Conservation (phyloP, 2,113 vertebrate species). For the Pheucticus melanocephalus region DNA sequence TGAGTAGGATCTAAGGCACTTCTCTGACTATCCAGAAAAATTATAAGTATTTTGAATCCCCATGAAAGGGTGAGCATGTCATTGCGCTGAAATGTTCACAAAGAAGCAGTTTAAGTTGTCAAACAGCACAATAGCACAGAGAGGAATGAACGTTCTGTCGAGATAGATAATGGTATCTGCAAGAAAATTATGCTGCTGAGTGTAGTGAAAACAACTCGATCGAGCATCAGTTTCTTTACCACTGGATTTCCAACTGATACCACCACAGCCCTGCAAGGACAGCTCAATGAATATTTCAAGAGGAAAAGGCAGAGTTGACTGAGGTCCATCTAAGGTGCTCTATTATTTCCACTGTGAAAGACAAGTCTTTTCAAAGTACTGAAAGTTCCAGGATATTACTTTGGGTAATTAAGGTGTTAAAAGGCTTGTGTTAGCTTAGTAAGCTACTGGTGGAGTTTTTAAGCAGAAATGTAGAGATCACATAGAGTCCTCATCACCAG, state of each 20-base stretch:
- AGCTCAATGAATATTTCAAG: constrained; percentile 51
- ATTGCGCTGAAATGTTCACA: neutral
- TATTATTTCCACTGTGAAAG: neutral
- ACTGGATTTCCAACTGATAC: neutral
- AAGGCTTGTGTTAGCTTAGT: neutral
- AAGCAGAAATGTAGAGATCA: neutral
- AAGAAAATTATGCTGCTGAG: neutral
- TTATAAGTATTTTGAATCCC: neutral
- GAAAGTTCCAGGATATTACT: neutral
- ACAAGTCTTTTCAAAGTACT: neutral
- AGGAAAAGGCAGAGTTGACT: constrained; percentile 3
- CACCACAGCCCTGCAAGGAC: neutral
- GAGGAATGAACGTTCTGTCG: neutral
- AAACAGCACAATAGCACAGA: neutral
- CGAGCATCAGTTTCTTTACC: neutral
- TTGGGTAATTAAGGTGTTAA: neutral
- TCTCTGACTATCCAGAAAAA: neutral
- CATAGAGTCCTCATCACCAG: neutral
- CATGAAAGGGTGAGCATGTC: neutral
- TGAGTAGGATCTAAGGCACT: neutral
- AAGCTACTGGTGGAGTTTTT: neutral
- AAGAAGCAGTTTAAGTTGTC: neutral
- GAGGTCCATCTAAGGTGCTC: neutral
- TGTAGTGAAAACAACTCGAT: neutral
- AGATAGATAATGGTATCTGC: neutral